Base-by-base conservation (phyloP, 2,888 invertebrate genomes). In the Drosophila gaucha region DNA sequence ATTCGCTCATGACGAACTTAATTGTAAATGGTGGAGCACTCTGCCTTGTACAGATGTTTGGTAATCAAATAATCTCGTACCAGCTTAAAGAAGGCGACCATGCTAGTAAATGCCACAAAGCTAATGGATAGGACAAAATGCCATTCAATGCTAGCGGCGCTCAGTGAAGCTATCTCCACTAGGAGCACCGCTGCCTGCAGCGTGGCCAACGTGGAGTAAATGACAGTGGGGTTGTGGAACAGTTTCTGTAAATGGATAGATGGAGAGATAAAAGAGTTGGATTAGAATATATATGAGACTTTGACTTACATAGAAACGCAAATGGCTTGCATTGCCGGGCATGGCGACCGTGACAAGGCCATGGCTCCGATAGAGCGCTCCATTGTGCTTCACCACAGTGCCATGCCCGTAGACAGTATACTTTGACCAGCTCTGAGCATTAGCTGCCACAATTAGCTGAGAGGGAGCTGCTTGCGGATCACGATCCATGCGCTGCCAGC, bases 1-100 rank as follows among this genome's bases (percentile, higher is more conserved):
- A 18, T 16, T 20, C 10, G 26, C 9, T 30, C 14, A 10, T 31
- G 1, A 22, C 8, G 12, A 43, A 24, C 18, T 59, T 67, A 63
- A 57, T 74, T 59, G 35, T 67, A 77, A 59, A 67, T 73, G 20
- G 75, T 41, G 33, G 70, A 74, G 41, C 80, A 78, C 69, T 91
- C 92, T 0, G 92, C 78, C 24, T 87, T 88, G 88, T 97, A 97
- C 10, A 97, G 94, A 88, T 95, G 95, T 93, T 95, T 95, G 52
- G 97, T 95, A 28, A 98, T 95, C 4, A 97, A 92, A 89, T 96
- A 97, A 91, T 98, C 97, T 39, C 98, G 94, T 28, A 96, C 93
- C 76, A 98, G 93, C 92, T 97, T 97, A 91, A 97, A 99, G 41
- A 99, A 93, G 0, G 97, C 96, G 88, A 96, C 96, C 92, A 98